Evolutionary conservation across 2,888 invertebrate genomes (phyloP), one percentile per base, ranked within the genome.

Genomic region (Micropterix aruncella): DNA sequence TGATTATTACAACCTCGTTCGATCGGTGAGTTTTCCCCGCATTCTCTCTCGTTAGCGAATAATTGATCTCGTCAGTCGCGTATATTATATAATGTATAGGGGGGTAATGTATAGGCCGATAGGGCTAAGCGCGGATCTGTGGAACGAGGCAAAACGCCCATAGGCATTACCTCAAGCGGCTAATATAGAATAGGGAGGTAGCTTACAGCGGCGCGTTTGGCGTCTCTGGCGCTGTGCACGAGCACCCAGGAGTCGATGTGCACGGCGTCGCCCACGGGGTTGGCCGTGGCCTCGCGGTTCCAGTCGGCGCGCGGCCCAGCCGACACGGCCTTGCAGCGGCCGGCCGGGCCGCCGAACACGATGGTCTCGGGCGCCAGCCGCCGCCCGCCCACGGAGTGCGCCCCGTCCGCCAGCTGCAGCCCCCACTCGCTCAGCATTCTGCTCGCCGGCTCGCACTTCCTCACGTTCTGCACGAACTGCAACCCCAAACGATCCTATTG

Each of bases 351-450:
- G n/a, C 83, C 83, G 55, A 91, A 86, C 18, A 61, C 58, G 2
- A 94, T 64, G 0, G 62, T 58, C 59, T 92, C 90, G 0, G 76
- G 68, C 0, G 71, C 71, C 2, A 90, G 53, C 2, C 77, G 66
- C 1, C 90, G 66, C 0, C 80, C 90, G 0, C 63, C 58, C 0
- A 89, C 55, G 46, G 71, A 57, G 1, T 79, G 60, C 0, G 78
- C 73, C 2, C 75, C 70, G 0, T 63, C 59, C 0, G 71, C 74
- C 19, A 84, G 63, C 43, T 65, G 61, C 1, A 97, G 65, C 0
- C 94, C 94, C 95, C 95, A 96, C 38, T 79, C 77, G 0, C 63
- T 57, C 2, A 95, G 66, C 19, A 90, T 75, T 48, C 74, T 61
- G n/a, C 57, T 69, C 0, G 89, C 88, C 5, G 76, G 73, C 5